Evolutionary conservation across 2,797 vertebrate species (phyloP), one percentile per base, ranked within the genome.

Genomic region (Enteromius paludinosus): DNA sequence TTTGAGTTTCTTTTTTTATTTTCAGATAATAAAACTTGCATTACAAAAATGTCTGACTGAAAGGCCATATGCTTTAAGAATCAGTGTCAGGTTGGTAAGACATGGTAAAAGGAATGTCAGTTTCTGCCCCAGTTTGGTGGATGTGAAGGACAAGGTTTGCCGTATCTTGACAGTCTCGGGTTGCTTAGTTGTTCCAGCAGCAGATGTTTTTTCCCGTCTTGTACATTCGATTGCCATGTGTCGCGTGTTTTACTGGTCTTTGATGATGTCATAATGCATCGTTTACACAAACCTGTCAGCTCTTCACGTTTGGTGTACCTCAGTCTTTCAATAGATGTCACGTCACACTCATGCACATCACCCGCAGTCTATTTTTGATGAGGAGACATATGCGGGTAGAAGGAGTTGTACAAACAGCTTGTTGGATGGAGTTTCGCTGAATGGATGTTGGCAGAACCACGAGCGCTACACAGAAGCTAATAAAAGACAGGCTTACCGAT

Each of bases 1-100:
- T 78, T 17, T 66, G 68, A 69, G 56, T 56, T 85, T 43, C 61
- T 82, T 65, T 86, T 41, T 84, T 88, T 79, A 84, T 84, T 84
- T 84, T 66, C 59, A 62, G 71, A 66, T 33, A 74, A 70, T 72
- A 74, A 73, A 88, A 74, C 70, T 70, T 68, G 35, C 56, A 61
- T 85, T 84, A 79, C 70, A 54, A 62, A 33, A 47, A 25, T 3
- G 28, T 49, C 28, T 68, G 7, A n/a, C 62, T 56, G 61, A 62
- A 10, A 38, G 41, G 17, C 61, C 11, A 3, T 54, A 54, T 52
- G 33, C 41, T 68, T 66, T 61, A 78, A 74, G 47, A 47, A 38
- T 61, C 64, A 68, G 45, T 73, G 75, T 59, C 59, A 78, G 47
- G 59, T 78, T n/a, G 74, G 79, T 82, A 66, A 68, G 66, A 59